These are phyloP conservation scores for Temnothorax longispinosus DNA, from an alignment of 1,140 invertebrate species.

Conservation along the genomic window DNA sequence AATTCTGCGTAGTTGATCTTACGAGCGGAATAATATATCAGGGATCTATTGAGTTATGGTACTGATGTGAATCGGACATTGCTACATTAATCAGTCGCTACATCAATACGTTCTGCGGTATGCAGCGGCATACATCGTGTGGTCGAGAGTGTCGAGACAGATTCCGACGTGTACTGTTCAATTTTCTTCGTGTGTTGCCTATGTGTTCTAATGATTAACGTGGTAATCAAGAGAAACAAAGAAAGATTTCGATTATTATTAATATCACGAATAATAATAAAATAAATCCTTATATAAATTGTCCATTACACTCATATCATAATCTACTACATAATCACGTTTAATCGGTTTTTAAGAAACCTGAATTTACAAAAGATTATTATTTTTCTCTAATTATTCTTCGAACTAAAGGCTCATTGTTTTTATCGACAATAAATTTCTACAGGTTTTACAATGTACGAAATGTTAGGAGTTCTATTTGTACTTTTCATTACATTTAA, in stretches of 20 bases:
- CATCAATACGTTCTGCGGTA: slow-evolving; percentile 32
- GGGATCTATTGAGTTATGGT: slow-evolving; percentile 34
- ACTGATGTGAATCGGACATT: slow-evolving; percentile 45
- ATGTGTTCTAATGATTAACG: not conserved
- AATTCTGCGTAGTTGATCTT: slow-evolving; percentile 51
- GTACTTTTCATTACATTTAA: too few species aligned
- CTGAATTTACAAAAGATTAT: not conserved
- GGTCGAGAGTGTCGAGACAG: not conserved
- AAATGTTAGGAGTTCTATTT: not conserved
- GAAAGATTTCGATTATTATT: not conserved
- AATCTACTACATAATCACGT: not conserved
- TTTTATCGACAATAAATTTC: not conserved
- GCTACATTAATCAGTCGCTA: slow-evolving; percentile 22
- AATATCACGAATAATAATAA: not conserved
- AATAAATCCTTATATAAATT: not conserved
- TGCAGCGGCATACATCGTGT: not conserved
- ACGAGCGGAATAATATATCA: slow-evolving; percentile 51
- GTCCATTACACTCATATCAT: not conserved
- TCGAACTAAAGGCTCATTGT: not conserved
- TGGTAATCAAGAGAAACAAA: not conserved
- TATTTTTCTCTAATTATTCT: not conserved
- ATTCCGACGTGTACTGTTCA: slow-evolving; percentile 5
- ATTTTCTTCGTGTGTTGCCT: not conserved
- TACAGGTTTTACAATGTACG: not conserved
- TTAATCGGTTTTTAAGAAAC: not conserved